phyloP scores from a whole-genome alignment of 2,888 invertebrate genomes.

The Carterocephalus palaemon region DNA sequence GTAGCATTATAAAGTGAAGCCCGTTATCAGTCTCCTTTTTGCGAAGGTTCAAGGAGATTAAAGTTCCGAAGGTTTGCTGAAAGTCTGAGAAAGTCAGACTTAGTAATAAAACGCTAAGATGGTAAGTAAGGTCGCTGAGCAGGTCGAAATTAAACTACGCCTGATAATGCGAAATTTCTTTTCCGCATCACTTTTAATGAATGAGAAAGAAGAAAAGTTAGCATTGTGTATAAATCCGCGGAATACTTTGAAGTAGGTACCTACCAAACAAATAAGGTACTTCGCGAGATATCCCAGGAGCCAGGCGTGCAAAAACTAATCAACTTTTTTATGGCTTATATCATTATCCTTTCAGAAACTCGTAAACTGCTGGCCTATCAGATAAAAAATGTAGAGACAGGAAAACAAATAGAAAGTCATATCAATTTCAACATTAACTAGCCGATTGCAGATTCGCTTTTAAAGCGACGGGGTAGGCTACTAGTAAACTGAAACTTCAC shows the following conservation, averaged over 20 bases:
- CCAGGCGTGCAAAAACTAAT: no score
- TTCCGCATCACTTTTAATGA: slow-evolving; percentile 10
- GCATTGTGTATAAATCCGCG: no score
- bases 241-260: no score
- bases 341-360: no score
- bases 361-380: no score
- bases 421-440: no score
- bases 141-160: slow-evolving; percentile 15
- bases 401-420: background rate
- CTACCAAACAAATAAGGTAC: no score
- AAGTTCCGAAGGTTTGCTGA: slow-evolving; percentile 19
- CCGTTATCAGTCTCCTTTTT: slow-evolving; percentile 8
- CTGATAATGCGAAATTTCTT: slow-evolving; percentile 4
- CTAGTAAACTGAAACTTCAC: slow-evolving; percentile 4
- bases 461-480: background rate
- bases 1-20: slow-evolving; percentile 13
- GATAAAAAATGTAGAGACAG: background rate
- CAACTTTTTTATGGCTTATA: no score
- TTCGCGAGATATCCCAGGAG: no score
- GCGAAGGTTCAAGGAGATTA: slow-evolving; percentile 7
- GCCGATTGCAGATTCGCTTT: slow-evolving; percentile 2
- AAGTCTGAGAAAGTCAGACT: slow-evolving; percentile 12
- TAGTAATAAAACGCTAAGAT: slow-evolving; percentile 19
- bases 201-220: background rate
- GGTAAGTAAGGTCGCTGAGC: slow-evolving; percentile 5